Conservation (phyloP, 2,888 invertebrate genomes). For the Pyrrhosoma nymphula region DNA sequence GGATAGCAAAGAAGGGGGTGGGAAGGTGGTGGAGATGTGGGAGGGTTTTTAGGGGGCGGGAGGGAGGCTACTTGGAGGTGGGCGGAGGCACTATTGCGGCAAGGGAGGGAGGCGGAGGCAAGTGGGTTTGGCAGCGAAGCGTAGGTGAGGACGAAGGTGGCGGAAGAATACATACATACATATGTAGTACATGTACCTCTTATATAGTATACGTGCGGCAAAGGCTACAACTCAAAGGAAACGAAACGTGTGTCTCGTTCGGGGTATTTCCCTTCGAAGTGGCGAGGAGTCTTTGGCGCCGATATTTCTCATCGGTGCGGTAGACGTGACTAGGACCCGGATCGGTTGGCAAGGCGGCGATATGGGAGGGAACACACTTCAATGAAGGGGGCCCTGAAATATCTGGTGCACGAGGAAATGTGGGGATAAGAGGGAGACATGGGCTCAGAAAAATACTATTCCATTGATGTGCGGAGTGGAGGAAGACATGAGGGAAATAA, state of each 20-base stretch:
- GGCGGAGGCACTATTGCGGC: background rate
- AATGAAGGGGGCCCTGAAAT: background rate
- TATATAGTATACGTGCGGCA: background rate
- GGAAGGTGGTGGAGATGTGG: background rate
- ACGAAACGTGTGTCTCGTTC: slow-evolving; percentile 55
- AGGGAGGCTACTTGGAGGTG: background rate
- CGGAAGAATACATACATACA: background rate
- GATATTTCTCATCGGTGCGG: background rate
- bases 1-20: slow-evolving; percentile 45
- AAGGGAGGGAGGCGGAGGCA: background rate
- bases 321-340: slow-evolving; percentile 11
- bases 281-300: slow-evolving; percentile 14
- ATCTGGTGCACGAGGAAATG: background rate
- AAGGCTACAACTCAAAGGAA: slow-evolving; percentile 59
- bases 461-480: no score
- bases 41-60: background rate
- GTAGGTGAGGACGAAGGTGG: background rate
- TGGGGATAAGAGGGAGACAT: background rate
- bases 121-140: no score
- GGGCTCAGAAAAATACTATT: no score
- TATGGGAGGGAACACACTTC: background rate
- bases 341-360: background rate
- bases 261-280: slow-evolving; percentile 21
- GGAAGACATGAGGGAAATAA: no score
- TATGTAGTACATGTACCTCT: background rate